Evolutionary conservation across 2,888 invertebrate genomes (phyloP).

Genomic region (Neoscelio sp.): DNA sequence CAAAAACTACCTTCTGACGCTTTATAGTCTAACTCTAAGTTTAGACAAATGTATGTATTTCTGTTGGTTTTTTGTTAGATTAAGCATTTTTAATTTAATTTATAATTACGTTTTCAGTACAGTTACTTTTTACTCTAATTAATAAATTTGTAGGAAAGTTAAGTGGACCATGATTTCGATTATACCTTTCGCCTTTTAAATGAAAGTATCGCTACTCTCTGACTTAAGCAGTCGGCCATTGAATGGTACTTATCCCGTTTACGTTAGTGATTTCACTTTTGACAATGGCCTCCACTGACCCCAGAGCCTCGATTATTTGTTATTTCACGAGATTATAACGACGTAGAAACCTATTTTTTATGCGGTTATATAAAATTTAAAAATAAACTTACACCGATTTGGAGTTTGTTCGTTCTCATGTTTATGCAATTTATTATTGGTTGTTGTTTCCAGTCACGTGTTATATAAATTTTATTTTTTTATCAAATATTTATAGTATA

Average conservation of each 20-base stretch:
- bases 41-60: too few species aligned
- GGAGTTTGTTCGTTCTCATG: slow-evolving; percentile 2
- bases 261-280: slow-evolving; percentile 80
- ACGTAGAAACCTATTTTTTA: slow-evolving; percentile 33
- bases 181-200: slow-evolving; percentile 56
- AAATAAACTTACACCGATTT: slow-evolving; percentile 12
- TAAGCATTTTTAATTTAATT: too few species aligned
- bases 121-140: slow-evolving; percentile 32
- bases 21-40: too few species aligned
- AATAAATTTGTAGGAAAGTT: slow-evolving; percentile 47
- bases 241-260: slow-evolving; percentile 72
- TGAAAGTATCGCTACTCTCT: slow-evolving; percentile 75
- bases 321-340: slow-evolving; percentile 37
- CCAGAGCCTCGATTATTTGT: slow-evolving; percentile 42
- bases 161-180: slow-evolving; percentile 42
- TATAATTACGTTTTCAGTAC: neutral
- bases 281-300: slow-evolving; percentile 81
- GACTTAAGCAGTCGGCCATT: slow-evolving; percentile 70
- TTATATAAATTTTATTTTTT: too few species aligned
- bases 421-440: slow-evolving; percentile 8
- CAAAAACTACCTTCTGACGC: too few species aligned
- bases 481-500: too few species aligned
- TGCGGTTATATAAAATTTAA: slow-evolving; percentile 10
- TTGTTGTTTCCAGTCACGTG: too few species aligned
- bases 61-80: neutral